phyloP scores from a whole-genome alignment of 2,113 vertebrate species.

The Neotragus pygmaeus region DNA sequence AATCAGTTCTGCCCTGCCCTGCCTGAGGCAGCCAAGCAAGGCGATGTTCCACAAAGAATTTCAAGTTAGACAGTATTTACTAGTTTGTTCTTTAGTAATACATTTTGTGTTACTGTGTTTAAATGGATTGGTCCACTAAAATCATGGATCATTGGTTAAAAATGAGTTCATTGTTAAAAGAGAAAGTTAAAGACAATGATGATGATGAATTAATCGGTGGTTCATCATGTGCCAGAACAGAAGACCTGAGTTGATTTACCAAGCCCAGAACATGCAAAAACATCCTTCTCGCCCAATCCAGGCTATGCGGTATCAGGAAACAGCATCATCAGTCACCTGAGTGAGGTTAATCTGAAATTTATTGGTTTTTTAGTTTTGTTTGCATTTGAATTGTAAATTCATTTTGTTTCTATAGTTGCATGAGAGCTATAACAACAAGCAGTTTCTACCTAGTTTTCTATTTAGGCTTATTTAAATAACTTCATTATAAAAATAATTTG shows the following conservation, averaged over 20 bases:
- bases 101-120: not conserved
- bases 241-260: not conserved
- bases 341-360: not conserved
- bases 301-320: not conserved
- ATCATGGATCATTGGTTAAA: not conserved
- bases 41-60: not conserved
- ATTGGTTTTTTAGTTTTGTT: conserved; percentile 34
- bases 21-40: not conserved
- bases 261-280: fast-evolving
- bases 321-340: not conserved
- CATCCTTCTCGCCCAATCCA: not conserved
- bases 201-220: not conserved
- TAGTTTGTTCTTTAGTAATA: not conserved
- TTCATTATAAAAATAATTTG: conserved; percentile 55
- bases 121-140: not conserved
- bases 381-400: conserved; percentile 36
- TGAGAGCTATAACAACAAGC: not conserved
- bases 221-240: not conserved
- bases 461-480: conserved; percentile 39
- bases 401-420: conserved; percentile 30
- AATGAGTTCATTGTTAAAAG: not conserved
- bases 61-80: not conserved
- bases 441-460: conserved; percentile 1
- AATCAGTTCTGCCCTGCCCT: fast-evolving
- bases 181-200: not conserved